phyloP scores from a whole-genome alignment of 2,888 invertebrate genomes.

The Alcis repandata region DNA sequence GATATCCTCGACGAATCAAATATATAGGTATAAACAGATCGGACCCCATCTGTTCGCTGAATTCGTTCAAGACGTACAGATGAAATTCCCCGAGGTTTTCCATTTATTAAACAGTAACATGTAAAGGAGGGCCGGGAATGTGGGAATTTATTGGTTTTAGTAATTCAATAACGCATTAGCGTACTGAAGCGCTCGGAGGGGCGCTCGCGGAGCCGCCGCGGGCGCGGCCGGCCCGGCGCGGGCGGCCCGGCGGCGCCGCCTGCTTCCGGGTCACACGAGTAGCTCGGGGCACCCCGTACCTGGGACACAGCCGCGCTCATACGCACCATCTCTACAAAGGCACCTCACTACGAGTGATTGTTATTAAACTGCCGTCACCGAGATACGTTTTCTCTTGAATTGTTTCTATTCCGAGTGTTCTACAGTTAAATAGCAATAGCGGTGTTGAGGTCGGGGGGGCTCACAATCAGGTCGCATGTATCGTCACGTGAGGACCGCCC shows the following conservation, averaged over 20 bases:
- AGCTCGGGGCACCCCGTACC: too few species aligned
- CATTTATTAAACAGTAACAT: slow-evolving; percentile 41
- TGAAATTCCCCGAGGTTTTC: slow-evolving; percentile 29
- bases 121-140: slow-evolving; percentile 38
- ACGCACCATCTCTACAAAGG: too few species aligned
- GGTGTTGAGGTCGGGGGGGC: not conserved
- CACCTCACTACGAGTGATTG: too few species aligned
- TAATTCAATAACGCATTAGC: slow-evolving; percentile 45
- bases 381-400: not conserved
- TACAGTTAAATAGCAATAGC: not conserved
- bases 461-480: not conserved
- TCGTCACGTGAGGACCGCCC: not conserved
- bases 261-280: too few species aligned
- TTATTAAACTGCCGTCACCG: too few species aligned
- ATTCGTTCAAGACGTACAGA: slow-evolving; percentile 26
- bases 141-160: slow-evolving; percentile 39
- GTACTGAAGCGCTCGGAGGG: slow-evolving; percentile 4
- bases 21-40: not conserved
- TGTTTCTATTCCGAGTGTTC: not conserved
- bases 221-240: not conserved
- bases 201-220: not conserved
- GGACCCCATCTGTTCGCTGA: slow-evolving; percentile 22
- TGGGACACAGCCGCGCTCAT: too few species aligned
- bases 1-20: not conserved
- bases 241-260: not conserved